phyloP scores from a whole-genome alignment of 2,113 vertebrate species.

The Amia ocellicauda region DNA sequence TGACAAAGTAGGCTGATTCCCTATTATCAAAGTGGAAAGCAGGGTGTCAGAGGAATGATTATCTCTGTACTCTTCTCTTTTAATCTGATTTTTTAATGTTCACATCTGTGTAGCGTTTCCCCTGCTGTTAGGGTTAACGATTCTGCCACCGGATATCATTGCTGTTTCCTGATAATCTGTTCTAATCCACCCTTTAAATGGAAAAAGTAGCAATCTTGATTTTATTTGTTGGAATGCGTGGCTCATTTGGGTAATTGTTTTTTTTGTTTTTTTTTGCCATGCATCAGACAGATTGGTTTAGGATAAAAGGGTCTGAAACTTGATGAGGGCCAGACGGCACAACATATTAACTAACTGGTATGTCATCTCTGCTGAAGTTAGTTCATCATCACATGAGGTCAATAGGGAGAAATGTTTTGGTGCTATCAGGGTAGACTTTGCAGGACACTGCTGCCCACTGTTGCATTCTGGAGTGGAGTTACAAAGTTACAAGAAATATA shows the following conservation, averaged over 20 bases:
- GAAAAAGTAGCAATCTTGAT: conserved; percentile 47
- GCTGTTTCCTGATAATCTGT: conserved; percentile 29
- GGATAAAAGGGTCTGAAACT: conserved; percentile 31
- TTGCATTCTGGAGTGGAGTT: no score
- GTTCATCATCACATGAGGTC: no score
- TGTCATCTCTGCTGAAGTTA: no score
- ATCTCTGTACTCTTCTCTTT: conserved; percentile 24
- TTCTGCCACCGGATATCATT: conserved; percentile 19
- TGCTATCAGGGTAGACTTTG: no score
- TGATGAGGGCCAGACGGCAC: conserved; percentile 6
- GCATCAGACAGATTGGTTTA: conserved; percentile 41
- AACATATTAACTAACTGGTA: not conserved
- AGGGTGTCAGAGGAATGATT: conserved; percentile 16
- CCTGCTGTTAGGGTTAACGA: conserved; percentile 14
- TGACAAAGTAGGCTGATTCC: conserved; percentile 18
- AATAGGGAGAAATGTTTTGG: no score
- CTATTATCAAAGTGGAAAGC: conserved; percentile 2
- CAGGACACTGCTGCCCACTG: no score
- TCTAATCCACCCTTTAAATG: conserved; percentile 43
- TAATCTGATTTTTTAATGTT: conserved; percentile 30
- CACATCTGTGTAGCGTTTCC: conserved; percentile 50
- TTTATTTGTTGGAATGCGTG: conserved; percentile 32
- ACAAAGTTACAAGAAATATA: no score
- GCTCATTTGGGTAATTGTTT: conserved; percentile 58
- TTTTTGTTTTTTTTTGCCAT: conserved; percentile 20